phyloP scores from a whole-genome alignment of 2,113 vertebrate species.

The Suricata suricatta region DNA sequence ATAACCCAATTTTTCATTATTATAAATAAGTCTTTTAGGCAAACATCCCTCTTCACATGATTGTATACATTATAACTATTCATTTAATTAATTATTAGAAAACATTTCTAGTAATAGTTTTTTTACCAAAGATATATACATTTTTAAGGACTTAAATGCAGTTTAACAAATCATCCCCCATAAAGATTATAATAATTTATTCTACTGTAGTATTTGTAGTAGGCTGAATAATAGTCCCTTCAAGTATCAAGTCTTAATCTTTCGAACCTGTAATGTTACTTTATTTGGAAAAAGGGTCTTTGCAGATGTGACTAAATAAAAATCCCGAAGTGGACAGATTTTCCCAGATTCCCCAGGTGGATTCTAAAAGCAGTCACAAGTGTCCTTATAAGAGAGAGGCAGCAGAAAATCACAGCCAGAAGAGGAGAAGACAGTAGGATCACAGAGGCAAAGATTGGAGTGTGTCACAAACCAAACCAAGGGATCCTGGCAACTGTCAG shows the following conservation, averaged over 20 bases:
- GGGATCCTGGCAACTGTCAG: not conserved
- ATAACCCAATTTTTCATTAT: conserved; percentile 22
- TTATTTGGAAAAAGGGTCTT: not conserved
- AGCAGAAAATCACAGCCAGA: not conserved
- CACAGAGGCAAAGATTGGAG: not conserved
- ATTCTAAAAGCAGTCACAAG: not conserved
- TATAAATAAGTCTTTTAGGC: not conserved
- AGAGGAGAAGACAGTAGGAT: not conserved
- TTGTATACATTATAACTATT: not conserved
- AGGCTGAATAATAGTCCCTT: not conserved
- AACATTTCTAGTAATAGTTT: not conserved
- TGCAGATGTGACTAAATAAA: not conserved
- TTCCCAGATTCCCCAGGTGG: not conserved
- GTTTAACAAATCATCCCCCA: not conserved
- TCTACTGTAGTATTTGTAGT: not conserved
- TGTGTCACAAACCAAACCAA: not conserved
- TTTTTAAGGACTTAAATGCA: not conserved
- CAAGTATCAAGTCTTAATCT: not conserved
- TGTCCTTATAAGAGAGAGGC: not conserved
- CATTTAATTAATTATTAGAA: not conserved
- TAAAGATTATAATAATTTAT: not conserved
- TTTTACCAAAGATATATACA: not conserved
- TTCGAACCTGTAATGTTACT: not conserved
- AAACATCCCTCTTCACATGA: not conserved
- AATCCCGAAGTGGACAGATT: not conserved